Percentiles rank a stretch among this genome's conserved stretches.
Conservation (phyloP, 1,140 invertebrate species). For the Brachionus rotundiformis region DNA sequence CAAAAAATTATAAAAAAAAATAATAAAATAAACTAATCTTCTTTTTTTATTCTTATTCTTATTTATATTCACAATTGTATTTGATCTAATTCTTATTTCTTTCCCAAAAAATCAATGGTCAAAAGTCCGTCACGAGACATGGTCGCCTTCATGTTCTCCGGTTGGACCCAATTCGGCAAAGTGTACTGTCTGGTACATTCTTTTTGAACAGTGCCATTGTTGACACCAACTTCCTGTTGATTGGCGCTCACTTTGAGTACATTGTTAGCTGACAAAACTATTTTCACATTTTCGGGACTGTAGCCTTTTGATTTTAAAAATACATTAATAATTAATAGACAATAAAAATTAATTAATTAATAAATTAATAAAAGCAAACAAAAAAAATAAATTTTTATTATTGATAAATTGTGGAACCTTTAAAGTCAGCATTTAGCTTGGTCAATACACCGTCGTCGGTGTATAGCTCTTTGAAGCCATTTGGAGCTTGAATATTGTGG, state of each 20-base stretch:
- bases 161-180: conserved; percentile 27
- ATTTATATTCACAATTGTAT: not conserved
- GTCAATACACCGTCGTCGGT: not conserved
- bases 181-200: conserved; percentile 30
- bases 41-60: not conserved
- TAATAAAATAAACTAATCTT: not conserved
- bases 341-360: not conserved
- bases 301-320: no score
- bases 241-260: conserved; percentile 15
- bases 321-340: no score
- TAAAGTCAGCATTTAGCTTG: conserved; percentile 23
- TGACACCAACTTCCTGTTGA: not conserved
- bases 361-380: not conserved
- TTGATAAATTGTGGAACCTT: not conserved
- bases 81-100: not conserved
- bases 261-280: conserved; percentile 42
- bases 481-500: not conserved
- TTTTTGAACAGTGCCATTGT: not conserved
- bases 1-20: not conserved
- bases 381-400: not conserved
- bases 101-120: conserved; percentile 39
- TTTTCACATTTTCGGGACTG: conserved; percentile 40
- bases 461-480: conserved; percentile 25
- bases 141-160: conserved; percentile 46
- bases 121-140: conserved; percentile 41